Evolutionary conservation across 2,888 invertebrate species (phyloP).

Genomic region (Monoplex corrugatus): DNA sequence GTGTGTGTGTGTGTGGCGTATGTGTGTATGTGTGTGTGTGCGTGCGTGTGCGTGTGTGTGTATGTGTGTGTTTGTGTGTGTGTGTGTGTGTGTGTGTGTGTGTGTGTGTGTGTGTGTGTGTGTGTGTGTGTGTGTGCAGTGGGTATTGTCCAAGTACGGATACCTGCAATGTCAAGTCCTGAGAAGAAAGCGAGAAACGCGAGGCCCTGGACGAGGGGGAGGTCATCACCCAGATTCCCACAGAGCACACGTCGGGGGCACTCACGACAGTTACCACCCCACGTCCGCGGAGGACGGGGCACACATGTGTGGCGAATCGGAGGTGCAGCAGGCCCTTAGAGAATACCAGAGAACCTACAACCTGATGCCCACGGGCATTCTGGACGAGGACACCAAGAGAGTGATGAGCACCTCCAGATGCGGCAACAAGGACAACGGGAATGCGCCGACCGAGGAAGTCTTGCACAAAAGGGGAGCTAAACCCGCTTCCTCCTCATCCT

Average conservation of each 20-base stretch:
- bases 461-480: slow-evolving; percentile 41
- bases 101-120: slow-evolving; percentile 3
- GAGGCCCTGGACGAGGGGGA: slow-evolving; percentile 53
- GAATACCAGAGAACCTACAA: slow-evolving; percentile 79
- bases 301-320: slow-evolving; percentile 66
- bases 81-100: slow-evolving; percentile 44
- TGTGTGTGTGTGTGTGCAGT: slow-evolving; percentile 43
- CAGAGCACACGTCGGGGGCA: not conserved
- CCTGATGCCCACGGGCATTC: slow-evolving; percentile 76
- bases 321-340: slow-evolving; percentile 73
- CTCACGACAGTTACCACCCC: not conserved
- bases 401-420: slow-evolving; percentile 80
- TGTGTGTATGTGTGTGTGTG: not conserved
- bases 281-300: slow-evolving; percentile 53
- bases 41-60: not conserved
- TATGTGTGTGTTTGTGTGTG: not conserved
- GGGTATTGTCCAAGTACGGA: slow-evolving; percentile 74
- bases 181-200: slow-evolving; percentile 62
- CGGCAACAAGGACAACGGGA: slow-evolving; percentile 77
- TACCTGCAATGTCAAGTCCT: slow-evolving; percentile 71
- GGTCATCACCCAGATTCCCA: slow-evolving; percentile 33
- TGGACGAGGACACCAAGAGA: slow-evolving; percentile 75
- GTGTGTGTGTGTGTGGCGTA: not conserved
- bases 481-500: not conserved
- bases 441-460: not conserved